phyloP scores from a whole-genome alignment of 2,113 vertebrate species.

The Rhegmatorhina hoffmannsi region DNA sequence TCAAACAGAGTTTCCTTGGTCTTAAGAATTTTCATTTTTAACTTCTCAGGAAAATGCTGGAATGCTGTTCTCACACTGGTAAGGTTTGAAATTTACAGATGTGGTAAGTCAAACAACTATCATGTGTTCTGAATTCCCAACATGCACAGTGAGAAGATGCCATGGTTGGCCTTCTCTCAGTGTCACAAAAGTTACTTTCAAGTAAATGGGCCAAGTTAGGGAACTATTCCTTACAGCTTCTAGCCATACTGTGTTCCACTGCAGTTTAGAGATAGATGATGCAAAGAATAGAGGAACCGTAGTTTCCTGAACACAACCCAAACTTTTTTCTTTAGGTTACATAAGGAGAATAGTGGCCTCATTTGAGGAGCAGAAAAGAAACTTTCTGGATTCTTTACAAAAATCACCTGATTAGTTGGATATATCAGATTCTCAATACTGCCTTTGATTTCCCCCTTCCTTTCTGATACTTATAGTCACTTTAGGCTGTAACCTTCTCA shows the following conservation, averaged over 20 bases:
- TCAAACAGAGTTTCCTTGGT: neutral
- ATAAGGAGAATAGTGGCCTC: neutral
- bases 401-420: neutral
- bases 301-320: neutral
- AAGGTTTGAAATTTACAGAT: neutral
- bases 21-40: neutral
- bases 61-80: neutral
- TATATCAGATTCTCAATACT: neutral
- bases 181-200: neutral
- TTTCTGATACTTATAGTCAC: neutral
- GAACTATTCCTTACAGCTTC: neutral
- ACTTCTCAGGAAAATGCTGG: neutral
- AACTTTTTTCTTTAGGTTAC: neutral
- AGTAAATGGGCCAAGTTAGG: neutral
- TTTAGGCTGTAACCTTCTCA: neutral
- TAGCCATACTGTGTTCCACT: neutral
- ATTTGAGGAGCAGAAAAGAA: neutral
- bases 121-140: neutral
- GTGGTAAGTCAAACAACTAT: neutral
- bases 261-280: neutral
- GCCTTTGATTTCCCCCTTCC: neutral
- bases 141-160: neutral
- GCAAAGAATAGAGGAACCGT: neutral
- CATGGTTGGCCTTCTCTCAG: neutral
- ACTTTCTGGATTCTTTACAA: neutral